Conservation (phyloP, 64 coral and sea anemone species). For the Stylophora pistillata region DNA sequence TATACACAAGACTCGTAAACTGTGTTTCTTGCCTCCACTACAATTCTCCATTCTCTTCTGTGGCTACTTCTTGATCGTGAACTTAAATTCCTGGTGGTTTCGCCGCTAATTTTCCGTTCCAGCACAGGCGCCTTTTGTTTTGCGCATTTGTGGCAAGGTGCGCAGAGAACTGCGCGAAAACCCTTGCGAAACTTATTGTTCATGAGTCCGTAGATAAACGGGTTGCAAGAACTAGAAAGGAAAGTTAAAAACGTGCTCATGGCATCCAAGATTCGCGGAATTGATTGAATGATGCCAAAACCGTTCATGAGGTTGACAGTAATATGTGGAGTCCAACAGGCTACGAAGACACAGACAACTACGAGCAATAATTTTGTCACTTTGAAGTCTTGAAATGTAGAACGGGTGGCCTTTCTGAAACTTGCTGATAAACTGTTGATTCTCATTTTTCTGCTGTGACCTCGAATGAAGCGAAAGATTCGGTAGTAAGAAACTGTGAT, state of each 20-base stretch:
- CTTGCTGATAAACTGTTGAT: conserved; percentile 44
- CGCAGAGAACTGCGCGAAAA: conserved; percentile 75
- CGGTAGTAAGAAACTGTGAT: conserved; percentile 77
- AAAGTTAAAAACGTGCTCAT: conserved; percentile 69
- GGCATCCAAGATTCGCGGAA: conserved; percentile 71
- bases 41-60: conserved; percentile 24
- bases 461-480: conserved; percentile 86
- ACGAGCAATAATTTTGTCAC: conserved; percentile 80
- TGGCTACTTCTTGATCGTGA: conserved; percentile 27
- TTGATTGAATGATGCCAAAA: conserved; percentile 65
- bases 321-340: conserved; percentile 84
- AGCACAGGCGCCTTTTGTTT: background rate
- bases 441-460: conserved; percentile 63
- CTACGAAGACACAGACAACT: conserved; percentile 80
- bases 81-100: conserved; percentile 40
- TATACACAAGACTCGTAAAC: conserved; percentile 30
- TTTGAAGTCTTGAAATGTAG: conserved; percentile 88
- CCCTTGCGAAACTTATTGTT: conserved; percentile 90
- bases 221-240: conserved; percentile 77
- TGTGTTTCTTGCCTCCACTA: background rate
- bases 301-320: conserved; percentile 67
- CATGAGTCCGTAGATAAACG: conserved; percentile 84
- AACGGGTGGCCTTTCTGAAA: conserved; percentile 41
- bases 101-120: conserved; percentile 45
- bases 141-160: conserved; percentile 54